Conservation (phyloP, 2,888 invertebrate species). For the Hyposoter dolosus region DNA sequence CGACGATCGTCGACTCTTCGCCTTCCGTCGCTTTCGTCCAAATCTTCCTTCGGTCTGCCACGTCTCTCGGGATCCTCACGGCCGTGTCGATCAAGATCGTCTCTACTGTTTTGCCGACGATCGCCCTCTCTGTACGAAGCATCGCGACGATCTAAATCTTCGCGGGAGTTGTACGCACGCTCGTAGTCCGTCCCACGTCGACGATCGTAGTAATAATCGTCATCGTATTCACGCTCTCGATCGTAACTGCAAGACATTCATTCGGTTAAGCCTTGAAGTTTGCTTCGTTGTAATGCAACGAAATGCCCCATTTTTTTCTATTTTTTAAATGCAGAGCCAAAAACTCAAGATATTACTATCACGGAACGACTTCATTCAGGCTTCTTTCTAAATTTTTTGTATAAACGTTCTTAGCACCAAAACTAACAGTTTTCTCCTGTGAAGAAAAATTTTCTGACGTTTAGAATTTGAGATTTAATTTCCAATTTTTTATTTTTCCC, state of each 20-base stretch:
- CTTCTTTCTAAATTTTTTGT: no score
- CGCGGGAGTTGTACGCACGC: constrained; percentile 79
- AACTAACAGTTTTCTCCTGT: no score
- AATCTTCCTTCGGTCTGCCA: constrained; percentile 78
- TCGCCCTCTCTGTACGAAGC: constrained; percentile 79
- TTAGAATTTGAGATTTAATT: no score
- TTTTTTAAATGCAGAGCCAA: no score
- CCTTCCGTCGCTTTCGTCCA: constrained; percentile 79
- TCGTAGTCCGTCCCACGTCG: constrained; percentile 80
- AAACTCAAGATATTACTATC: no score
- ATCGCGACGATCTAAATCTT: constrained; percentile 82
- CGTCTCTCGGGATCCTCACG: constrained; percentile 81
- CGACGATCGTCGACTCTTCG: constrained; percentile 78
- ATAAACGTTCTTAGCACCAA: no score
- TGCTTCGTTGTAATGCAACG: background rate
- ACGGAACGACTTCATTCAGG: no score
- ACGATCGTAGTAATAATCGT: constrained; percentile 83
- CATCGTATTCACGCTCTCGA: constrained; percentile 81
- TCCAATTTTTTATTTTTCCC: no score
- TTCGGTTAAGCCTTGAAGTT: background rate
- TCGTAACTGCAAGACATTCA: constrained; percentile 75
- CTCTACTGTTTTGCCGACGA: constrained; percentile 79
- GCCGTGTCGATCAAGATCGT: constrained; percentile 80
- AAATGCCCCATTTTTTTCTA: background rate
- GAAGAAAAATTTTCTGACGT: no score